These are phyloP conservation scores for Drosophila nigricruria DNA, from an alignment of 2,888 invertebrate genomes.

Conservation along the genomic window DNA sequence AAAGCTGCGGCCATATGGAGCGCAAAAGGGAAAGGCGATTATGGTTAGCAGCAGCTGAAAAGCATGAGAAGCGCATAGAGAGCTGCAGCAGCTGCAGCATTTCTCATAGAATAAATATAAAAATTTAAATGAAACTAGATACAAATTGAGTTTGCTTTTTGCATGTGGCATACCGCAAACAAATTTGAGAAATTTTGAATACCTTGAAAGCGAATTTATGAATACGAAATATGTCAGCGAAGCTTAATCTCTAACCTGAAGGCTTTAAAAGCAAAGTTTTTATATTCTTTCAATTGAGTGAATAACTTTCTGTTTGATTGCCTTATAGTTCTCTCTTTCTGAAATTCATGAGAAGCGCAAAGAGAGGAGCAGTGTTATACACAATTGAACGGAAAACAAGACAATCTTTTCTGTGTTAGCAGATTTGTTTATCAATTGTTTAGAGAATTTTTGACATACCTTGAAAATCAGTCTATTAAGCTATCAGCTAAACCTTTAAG, in stretches of 20 bases:
- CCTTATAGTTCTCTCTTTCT: neutral
- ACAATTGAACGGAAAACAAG: neutral
- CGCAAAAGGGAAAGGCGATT: constrained; percentile 56
- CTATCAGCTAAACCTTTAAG: neutral
- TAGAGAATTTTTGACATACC: neutral
- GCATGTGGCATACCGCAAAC: too few relatives aligned
- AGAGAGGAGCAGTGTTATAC: neutral
- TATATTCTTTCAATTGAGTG: neutral
- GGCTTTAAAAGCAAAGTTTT: neutral
- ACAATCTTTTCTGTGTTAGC: too few relatives aligned
- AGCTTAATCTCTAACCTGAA: neutral
- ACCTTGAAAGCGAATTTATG: constrained; percentile 5
- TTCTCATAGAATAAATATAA: constrained; percentile 15
- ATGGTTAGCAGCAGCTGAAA: constrained; percentile 22
- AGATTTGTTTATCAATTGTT: neutral
- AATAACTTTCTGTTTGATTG: too few relatives aligned
- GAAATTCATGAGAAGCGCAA: neutral
- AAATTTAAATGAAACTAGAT: neutral
- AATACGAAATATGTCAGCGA: neutral
- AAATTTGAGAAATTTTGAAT: neutral
- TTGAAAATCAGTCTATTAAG: neutral
- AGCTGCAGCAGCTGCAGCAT: constrained; percentile 30
- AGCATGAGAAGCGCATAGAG: constrained; percentile 22
- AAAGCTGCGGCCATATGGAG: constrained; percentile 32
- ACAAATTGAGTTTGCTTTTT: constrained; percentile 17